Evolutionary conservation across 2,888 invertebrate genomes (phyloP), one percentile per base, ranked within the genome.

Genomic region (Boloria selene): DNA sequence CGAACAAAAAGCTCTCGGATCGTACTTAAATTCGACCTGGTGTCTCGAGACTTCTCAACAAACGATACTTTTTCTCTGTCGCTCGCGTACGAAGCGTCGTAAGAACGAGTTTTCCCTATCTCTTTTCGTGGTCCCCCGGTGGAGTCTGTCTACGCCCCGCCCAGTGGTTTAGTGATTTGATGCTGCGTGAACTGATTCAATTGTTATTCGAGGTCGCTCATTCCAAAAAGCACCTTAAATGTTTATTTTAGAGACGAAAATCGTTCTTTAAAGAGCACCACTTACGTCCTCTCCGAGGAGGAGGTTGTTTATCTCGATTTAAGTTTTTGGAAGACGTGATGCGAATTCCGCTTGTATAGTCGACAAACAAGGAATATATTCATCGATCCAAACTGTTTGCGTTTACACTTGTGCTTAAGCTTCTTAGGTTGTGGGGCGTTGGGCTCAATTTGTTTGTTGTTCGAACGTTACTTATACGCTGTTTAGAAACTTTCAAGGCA

Each of bases 111-210:
- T 78, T 82, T 73, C 75, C 77, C 86, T 82, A 81, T 90, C 91
- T 84, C 87, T 86, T 80, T 91, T 83, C 73, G 74, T 87, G 76
- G 82, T 82, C 86, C 86, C 85, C 84, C 89, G 85, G 87, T 79
- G 90, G 92, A 90, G 90, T 88, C 90, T 86, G 87, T 80, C 83
- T 85, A 84, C 81, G 90, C 92, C 85, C 92, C 92, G 92, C 92
- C 92, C 92, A 88, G 90, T 87, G 92, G 92, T 92, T 92, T 91
- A 92, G 92, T 91, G 92, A 92, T 92, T 92, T 92, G 92, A 92
- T 92, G 92, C 92, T 91, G 92, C 90, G 91, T 92, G 89, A 92
- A 92, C 91, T 92, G 92, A 92, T 92, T 92, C 92, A 92, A 92
- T 92, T 91, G 90, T 90, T 87, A 82, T 84, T 79, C 77, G 80